Percentiles rank a stretch among this genome's conserved stretches.
These are phyloP conservation scores for Pheucticus melanocephalus DNA, from an alignment of 2,113 vertebrate genomes.

Conservation along the genomic window DNA sequence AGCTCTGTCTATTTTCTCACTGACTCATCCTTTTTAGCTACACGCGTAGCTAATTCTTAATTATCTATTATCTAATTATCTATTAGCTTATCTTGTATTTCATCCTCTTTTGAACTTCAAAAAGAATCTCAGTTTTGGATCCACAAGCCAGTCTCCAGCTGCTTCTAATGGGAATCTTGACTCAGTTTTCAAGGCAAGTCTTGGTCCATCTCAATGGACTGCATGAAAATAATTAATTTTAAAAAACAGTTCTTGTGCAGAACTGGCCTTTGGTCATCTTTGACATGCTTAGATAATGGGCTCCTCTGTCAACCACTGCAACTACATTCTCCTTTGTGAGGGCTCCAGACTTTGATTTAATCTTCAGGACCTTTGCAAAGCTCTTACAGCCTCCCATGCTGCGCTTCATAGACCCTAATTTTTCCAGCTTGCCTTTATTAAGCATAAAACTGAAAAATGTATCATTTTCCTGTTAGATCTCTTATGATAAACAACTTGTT, in stretches of 20 bases:
- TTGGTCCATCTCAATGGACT: neutral
- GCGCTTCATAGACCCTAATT: neutral
- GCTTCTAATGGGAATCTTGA: neutral
- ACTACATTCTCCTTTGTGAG: neutral
- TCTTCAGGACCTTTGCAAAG: neutral
- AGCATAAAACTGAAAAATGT: neutral
- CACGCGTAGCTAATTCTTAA: constrained; percentile 36
- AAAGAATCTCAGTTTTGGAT: neutral
- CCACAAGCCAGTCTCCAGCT: neutral
- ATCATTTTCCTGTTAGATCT: neutral
- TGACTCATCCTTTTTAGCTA: constrained; percentile 48
- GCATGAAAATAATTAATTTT: neutral
- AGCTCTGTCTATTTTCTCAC: constrained; percentile 2
- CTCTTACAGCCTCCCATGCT: neutral
- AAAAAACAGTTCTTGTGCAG: neutral
- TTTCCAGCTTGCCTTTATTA: neutral
- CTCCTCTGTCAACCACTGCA: neutral
- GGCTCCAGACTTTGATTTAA: neutral
- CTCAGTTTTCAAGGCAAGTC: neutral
- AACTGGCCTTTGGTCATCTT: neutral
- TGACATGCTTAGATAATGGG: neutral
- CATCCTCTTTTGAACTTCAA: constrained; percentile 22
- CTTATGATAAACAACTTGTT: neutral
- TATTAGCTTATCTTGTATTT: constrained; percentile 44
- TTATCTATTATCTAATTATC: constrained; percentile 59